Percentiles rank a stretch among this genome's conserved stretches.
phyloP scores from a whole-genome alignment of 1,140 invertebrate genomes.

The Druon quercuslanigerum region DNA sequence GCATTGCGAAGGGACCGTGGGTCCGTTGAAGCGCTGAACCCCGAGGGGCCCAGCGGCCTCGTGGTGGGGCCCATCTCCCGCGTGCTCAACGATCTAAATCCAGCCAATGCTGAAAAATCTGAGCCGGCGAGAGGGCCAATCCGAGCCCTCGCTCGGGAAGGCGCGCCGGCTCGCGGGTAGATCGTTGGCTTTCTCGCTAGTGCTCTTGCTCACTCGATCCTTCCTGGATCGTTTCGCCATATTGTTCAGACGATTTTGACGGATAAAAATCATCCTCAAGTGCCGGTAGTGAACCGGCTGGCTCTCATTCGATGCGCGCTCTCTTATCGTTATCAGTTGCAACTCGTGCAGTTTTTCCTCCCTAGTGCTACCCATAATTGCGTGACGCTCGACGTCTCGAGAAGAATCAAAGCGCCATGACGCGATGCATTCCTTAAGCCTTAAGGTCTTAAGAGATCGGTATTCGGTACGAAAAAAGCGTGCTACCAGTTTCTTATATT shows the following conservation, averaged over 20 bases:
- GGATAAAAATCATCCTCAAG: not conserved
- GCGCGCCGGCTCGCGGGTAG: constrained; percentile 11
- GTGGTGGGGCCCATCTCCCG: not conserved
- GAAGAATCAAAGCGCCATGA: not conserved
- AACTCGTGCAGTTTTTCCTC: not conserved
- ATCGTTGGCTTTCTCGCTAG: constrained; percentile 1
- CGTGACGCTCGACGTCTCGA: constrained; percentile 5
- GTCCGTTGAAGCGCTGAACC: not conserved
- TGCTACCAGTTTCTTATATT: no score
- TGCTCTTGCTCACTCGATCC: constrained; percentile 29
- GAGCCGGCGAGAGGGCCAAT: constrained; percentile 18
- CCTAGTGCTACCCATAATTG: not conserved
- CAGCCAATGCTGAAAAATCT: constrained; percentile 24
- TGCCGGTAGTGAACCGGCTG: constrained; percentile 3
- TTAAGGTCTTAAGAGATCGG: no score
- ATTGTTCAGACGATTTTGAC: not conserved
- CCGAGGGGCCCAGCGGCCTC: not conserved
- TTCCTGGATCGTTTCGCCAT: not conserved
- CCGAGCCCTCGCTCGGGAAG: not conserved
- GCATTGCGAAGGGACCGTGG: constrained; percentile 6
- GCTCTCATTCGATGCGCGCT: not conserved
- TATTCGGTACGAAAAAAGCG: no score
- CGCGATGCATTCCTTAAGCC: no score
- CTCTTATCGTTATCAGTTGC: not conserved
- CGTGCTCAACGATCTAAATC: constrained; percentile 5